Percentiles rank a stretch among this genome's conserved stretches.
These are phyloP conservation scores for Acleris sparsana DNA, from an alignment of 2,888 invertebrate genomes.

Conservation along the genomic window DNA sequence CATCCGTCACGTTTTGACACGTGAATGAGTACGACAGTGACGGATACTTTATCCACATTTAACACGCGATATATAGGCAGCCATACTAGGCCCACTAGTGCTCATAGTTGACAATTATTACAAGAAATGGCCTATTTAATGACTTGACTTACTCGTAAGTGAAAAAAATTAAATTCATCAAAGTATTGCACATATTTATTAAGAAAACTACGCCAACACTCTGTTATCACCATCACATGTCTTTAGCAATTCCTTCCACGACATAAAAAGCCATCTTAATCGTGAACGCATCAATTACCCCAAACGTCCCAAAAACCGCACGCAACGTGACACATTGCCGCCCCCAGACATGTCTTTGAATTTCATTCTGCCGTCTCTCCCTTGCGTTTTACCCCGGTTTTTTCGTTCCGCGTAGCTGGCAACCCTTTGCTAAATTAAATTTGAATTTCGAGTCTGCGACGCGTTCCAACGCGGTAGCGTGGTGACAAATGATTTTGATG, in stretches of 20 bases:
- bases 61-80: too few relatives aligned
- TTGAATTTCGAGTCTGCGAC: conserved; percentile 58
- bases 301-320: conserved; percentile 53
- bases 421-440: conserved; percentile 80
- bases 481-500: conserved; percentile 39
- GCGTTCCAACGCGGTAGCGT: conserved; percentile 40
- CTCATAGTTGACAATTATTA: too few relatives aligned
- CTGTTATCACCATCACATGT: conserved; percentile 26
- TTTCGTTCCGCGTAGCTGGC: conserved; percentile 73
- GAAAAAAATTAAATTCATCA: not conserved
- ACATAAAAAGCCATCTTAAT: conserved; percentile 57
- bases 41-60: too few relatives aligned
- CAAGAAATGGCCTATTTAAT: too few relatives aligned
- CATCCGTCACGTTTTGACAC: too few relatives aligned
- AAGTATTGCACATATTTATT: not conserved
- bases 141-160: too few relatives aligned
- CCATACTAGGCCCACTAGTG: too few relatives aligned
- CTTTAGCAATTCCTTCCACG: conserved; percentile 7
- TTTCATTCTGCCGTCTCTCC: conserved; percentile 43
- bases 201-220: not conserved
- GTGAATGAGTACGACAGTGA: too few relatives aligned
- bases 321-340: conserved; percentile 67
- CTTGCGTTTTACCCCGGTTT: conserved; percentile 49
- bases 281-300: conserved; percentile 73
- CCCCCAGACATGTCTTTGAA: conserved; percentile 75